These are phyloP conservation scores for Pelodiscus sinensis DNA, from an alignment of 2,113 vertebrate genomes.

Conservation along the genomic window DNA sequence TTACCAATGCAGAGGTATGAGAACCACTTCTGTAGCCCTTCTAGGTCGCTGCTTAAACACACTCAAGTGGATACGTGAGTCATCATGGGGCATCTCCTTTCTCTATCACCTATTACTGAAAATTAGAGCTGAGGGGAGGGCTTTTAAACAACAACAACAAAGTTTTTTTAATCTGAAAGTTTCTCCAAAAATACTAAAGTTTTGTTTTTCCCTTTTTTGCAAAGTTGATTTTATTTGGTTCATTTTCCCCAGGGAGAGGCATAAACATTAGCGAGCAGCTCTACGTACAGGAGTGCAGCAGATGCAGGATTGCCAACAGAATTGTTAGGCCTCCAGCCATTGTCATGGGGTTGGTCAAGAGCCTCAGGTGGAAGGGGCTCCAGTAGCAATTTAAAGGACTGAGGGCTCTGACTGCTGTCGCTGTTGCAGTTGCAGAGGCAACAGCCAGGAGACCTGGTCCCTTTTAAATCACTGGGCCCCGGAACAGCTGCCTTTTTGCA, in stretches of 20 bases:
- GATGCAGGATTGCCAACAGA: no score
- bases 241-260: neutral
- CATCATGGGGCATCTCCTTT: neutral
- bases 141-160: neutral
- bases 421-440: no score
- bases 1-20: neutral
- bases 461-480: no score
- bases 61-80: neutral
- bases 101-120: neutral
- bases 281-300: neutral
- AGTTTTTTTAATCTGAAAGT: neutral
- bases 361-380: no score
- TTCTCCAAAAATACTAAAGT: accelerated
- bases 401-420: no score
- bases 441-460: no score
- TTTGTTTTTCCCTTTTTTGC: neutral
- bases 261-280: neutral
- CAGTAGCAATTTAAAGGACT: no score
- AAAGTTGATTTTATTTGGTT: neutral
- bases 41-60: neutral
- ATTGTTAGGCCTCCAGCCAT: no score
- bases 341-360: no score
- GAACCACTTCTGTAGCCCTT: neutral
- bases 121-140: neutral
- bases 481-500: no score